These are phyloP conservation scores for Lichenostomus cassidix DNA, from an alignment of 2,113 vertebrate species.

Conservation along the genomic window DNA sequence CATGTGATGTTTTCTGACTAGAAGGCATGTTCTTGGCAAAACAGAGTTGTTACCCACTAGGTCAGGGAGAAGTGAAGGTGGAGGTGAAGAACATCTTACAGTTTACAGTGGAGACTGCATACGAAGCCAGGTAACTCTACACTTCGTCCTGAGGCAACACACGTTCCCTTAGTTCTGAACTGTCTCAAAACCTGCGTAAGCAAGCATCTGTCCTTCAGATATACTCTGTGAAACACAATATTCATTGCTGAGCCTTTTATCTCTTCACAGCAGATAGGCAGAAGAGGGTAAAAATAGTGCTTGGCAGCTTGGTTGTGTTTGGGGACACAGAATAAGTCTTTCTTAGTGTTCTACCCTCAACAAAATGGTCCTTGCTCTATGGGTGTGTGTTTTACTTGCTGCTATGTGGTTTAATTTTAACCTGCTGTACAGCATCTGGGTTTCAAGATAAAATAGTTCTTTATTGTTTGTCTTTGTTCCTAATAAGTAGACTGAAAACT, in stretches of 20 bases:
- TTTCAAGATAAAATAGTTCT: not conserved
- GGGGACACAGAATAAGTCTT: not conserved
- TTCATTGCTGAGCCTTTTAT: slow-evolving; percentile 14
- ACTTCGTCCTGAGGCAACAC: not conserved
- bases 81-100: not conserved
- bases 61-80: not conserved
- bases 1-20: not conserved
- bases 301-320: not conserved
- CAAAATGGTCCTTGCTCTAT: not conserved
- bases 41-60: not conserved
- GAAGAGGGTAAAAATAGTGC: slow-evolving; percentile 40
- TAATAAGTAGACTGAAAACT: not conserved
- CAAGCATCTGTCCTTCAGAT: slow-evolving; percentile 19
- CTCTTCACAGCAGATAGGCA: slow-evolving; percentile 15
- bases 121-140: not conserved
- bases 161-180: not conserved
- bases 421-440: not conserved
- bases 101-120: not conserved
- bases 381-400: not conserved
- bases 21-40: not conserved
- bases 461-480: not conserved
- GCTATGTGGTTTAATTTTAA: not conserved
- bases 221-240: slow-evolving; percentile 7
- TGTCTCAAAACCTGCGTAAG: not conserved
- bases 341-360: not conserved